Base-by-base conservation (phyloP, 1,140 invertebrate genomes). In the Tenebrio molitor region DNA sequence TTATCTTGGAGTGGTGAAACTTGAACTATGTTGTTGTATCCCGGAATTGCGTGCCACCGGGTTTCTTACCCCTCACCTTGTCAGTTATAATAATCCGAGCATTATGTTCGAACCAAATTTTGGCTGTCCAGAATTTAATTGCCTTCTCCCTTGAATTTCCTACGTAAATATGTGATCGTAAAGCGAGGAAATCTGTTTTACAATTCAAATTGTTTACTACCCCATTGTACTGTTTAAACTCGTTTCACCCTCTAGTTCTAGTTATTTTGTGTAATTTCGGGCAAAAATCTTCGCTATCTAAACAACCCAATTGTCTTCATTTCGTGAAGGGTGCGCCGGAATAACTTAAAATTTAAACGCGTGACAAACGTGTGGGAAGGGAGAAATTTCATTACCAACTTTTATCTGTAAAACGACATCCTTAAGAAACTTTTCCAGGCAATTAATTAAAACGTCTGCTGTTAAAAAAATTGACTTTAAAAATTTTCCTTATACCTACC, bases 71-170 rank as follows among this genome's bases (percentile, higher is more conserved):
- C 50, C 50, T 58, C 50, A 58, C 50, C 50, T 58, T 58, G 50
- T 58, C 36, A 66, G 36, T 66, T 66, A 66, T 66, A 42, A 66
- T 66, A 66, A 66, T 41, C 64, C 64, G 17, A 66, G 25, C 36
- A 46, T 66, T 42, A 42, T 66, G 42, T 66, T 41, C 64, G 64
- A 66, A 66, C 64, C 50, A 58, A 58, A 58, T 58, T 58, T 58
- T 58, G 50, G 63, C 25, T 23, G 64, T 46, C 64, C 64, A 46
- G 42, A 29, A 66, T 66, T 66, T 66, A 66, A 66, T 66, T 66
- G 64, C 64, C 36, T 46, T 66, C 29, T 66, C 64, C 25, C 64
- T 10, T 19, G 7, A 46, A 66, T 25, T 46, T 41, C 42, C 64
- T 14, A 19, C n/a, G 64, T 33, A 46, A 66, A 66, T 66, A 42